Conservation (phyloP, 2,888 invertebrate species). For the Myopa tessellatipennis region DNA sequence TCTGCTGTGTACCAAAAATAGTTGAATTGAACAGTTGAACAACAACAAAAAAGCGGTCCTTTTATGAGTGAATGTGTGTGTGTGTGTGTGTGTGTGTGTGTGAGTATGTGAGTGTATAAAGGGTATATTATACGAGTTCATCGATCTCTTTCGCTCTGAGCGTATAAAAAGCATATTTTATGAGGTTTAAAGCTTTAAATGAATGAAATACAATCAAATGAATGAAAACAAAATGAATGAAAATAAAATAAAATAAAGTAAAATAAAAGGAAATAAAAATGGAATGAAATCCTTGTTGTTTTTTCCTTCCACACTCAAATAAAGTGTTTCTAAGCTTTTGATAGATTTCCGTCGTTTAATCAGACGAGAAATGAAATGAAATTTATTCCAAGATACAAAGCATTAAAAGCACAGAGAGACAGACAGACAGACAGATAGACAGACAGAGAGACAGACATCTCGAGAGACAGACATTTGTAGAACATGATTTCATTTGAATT, state of each 20-base stretch:
- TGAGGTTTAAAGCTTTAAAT: no score
- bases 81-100: neutral
- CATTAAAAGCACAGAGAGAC: neutral
- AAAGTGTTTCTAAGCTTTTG: neutral
- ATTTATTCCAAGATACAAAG: neutral
- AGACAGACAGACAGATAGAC: neutral
- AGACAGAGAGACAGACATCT: neutral
- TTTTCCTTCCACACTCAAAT: no score
- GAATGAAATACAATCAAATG: no score
- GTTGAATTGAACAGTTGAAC: neutral
- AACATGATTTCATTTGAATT: neutral
- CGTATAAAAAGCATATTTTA: no score
- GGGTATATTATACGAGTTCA: no score
- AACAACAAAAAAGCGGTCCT: neutral
- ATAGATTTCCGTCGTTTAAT: neutral
- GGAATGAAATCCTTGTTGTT: no score
- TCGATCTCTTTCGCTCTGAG: no score
- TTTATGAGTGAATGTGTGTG: neutral
- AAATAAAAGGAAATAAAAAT: no score
- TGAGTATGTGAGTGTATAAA: no score
- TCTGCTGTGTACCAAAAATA: constrained; percentile 4
- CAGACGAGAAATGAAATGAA: neutral
- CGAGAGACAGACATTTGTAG: neutral
- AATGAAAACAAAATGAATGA: no score
- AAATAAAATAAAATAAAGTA: no score